A percentile compares a stretch with the other conserved stretches of the same genome.
These are phyloP conservation scores for Cabera pusaria DNA, from an alignment of 2,888 invertebrate genomes.

Conservation along the genomic window DNA sequence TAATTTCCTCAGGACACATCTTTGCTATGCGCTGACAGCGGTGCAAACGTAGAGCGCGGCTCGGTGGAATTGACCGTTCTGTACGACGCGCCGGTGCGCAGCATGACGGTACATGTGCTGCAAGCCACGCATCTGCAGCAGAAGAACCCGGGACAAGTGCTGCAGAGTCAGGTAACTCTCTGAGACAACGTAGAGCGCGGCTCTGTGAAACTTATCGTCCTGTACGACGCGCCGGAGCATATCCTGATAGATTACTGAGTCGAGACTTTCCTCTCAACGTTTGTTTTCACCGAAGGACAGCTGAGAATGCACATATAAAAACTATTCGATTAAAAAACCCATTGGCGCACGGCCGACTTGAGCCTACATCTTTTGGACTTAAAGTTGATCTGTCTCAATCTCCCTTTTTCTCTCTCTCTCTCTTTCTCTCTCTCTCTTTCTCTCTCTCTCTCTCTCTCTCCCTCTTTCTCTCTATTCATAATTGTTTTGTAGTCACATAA, in stretches of 20 bases:
- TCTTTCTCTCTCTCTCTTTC: too few relatives aligned
- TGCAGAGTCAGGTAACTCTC: slow-evolving; percentile 70
- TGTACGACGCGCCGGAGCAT: slow-evolving; percentile 95
- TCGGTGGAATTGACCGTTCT: slow-evolving; percentile 93
- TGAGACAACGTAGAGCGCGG: slow-evolving; percentile 87
- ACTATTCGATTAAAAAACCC: too few relatives aligned
- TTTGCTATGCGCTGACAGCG: slow-evolving; percentile 71
- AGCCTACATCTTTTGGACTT: too few relatives aligned
- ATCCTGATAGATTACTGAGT: slow-evolving; percentile 97
- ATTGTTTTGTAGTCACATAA: too few relatives aligned
- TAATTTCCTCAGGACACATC: slow-evolving; percentile 81
- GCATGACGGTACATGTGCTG: slow-evolving; percentile 95
- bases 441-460: too few relatives aligned
- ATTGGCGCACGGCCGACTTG: too few relatives aligned
- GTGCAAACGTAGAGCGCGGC: slow-evolving; percentile 85
- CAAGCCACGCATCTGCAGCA: slow-evolving; percentile 92
- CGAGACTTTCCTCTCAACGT: too few relatives aligned
- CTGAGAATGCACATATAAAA: too few relatives aligned
- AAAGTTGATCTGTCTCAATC: too few relatives aligned
- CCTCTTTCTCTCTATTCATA: too few relatives aligned
- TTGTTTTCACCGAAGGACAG: too few relatives aligned
- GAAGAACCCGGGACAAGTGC: slow-evolving; percentile 69
- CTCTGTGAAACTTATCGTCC: slow-evolving; percentile 92
- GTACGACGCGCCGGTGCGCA: slow-evolving; percentile 95
- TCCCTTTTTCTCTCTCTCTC: too few relatives aligned